Evolutionary conservation across 2,113 vertebrate species (phyloP).

Genomic region (Cochlearius cochlearius): DNA sequence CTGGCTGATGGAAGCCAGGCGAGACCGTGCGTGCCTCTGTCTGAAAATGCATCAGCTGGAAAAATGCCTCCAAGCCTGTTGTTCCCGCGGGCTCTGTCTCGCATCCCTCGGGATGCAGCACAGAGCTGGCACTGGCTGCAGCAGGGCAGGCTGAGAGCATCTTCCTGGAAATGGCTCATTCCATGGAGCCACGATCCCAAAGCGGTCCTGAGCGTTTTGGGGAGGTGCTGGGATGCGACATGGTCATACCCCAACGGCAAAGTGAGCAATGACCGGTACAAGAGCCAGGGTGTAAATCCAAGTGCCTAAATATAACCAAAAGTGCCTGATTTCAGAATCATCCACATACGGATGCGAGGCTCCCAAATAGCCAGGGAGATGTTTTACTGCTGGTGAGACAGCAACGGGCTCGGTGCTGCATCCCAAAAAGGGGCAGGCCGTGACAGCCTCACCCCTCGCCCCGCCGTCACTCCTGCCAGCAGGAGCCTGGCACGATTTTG

Average conservation of each 20-base stretch:
- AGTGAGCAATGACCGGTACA: background rate
- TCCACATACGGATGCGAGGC: background rate
- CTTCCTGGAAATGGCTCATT: background rate
- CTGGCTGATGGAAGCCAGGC: background rate
- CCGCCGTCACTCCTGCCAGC: fast-evolving
- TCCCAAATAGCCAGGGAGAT: background rate
- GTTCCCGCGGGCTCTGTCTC: background rate
- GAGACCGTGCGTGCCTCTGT: background rate
- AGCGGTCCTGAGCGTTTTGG: background rate
- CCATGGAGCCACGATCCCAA: background rate
- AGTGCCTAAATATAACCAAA: background rate
- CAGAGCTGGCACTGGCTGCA: background rate
- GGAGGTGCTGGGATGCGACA: background rate
- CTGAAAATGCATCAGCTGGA: fast-evolving
- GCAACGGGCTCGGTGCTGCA: background rate
- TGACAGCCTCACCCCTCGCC: fast-evolving
- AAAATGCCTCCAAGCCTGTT: background rate
- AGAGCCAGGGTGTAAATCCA: background rate
- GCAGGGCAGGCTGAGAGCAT: background rate
- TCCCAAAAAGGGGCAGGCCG: background rate
- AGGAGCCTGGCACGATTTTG: background rate
- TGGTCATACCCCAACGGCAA: background rate
- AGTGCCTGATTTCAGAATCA: background rate
- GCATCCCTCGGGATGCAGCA: background rate
- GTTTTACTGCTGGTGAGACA: background rate